Conservation (phyloP, 2,113 vertebrate genomes). For the Globicephala melas region DNA sequence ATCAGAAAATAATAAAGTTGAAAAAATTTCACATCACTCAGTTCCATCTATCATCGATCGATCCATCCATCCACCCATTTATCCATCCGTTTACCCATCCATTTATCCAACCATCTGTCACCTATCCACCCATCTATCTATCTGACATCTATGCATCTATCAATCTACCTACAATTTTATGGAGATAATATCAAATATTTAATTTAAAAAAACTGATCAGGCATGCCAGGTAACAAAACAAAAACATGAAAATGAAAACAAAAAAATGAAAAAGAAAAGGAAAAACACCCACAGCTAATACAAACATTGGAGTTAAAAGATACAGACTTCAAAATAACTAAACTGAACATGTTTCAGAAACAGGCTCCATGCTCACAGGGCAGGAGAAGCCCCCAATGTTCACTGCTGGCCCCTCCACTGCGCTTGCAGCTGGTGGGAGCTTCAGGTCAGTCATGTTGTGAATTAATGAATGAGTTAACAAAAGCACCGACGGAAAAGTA, state of each 20-base stretch:
- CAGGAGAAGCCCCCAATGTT: too few relatives aligned
- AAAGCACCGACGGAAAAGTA: not conserved
- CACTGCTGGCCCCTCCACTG: not conserved
- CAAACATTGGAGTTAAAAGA: not conserved
- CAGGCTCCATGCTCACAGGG: not conserved
- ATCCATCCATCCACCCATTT: not conserved
- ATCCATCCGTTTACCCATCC: not conserved
- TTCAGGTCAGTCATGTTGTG: not conserved
- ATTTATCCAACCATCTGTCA: not conserved
- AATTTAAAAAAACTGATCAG: not conserved
- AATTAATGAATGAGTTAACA: not conserved
- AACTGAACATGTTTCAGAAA: not conserved
- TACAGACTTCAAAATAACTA: not conserved
- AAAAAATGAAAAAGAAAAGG: not conserved
- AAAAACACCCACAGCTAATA: not conserved
- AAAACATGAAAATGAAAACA: not conserved
- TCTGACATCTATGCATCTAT: not conserved
- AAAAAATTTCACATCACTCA: not conserved
- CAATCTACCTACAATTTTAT: not conserved
- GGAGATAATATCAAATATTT: not conserved
- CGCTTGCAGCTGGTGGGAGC: not conserved
- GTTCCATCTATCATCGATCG: not conserved
- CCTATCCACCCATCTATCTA: not conserved
- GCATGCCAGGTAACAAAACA: not conserved
- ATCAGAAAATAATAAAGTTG: not conserved